phyloP scores from a whole-genome alignment of 2,888 invertebrate species.

The Macrophya annulata region DNA sequence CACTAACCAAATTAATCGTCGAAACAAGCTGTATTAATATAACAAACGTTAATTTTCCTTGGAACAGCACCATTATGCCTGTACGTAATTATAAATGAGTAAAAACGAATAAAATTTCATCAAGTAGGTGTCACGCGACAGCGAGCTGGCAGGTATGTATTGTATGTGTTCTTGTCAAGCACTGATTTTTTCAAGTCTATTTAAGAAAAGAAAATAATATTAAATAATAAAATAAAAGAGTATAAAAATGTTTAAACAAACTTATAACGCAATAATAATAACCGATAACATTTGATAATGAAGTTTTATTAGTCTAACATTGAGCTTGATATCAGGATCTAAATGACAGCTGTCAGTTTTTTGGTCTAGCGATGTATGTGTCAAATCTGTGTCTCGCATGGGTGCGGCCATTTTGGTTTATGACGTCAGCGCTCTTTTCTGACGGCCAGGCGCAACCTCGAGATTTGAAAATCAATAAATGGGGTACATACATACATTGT shows the following conservation, averaged over 20 bases:
- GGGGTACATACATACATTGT: slow-evolving; percentile 65
- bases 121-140: background rate
- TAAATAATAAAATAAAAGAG: background rate
- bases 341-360: slow-evolving; percentile 27
- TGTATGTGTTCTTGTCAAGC: background rate
- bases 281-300: background rate
- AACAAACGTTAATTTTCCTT: background rate
- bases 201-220: background rate
- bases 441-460: slow-evolving; percentile 58
- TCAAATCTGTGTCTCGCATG: background rate
- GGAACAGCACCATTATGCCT: slow-evolving; percentile 22
- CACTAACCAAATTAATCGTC: slow-evolving; percentile 25
- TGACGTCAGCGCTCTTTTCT: slow-evolving; percentile 37
- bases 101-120: background rate
- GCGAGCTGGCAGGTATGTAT: too few species aligned
- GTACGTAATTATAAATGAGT: background rate
- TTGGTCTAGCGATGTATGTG: background rate
- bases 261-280: background rate
- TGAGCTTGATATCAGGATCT: background rate
- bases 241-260: background rate
- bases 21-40: background rate
- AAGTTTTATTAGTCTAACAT: background rate
- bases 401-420: slow-evolving; percentile 8
- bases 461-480: slow-evolving; percentile 78
- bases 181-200: background rate